Evolutionary conservation across 2,888 invertebrate species (phyloP).

Genomic region (Metopia argyrocephala): DNA sequence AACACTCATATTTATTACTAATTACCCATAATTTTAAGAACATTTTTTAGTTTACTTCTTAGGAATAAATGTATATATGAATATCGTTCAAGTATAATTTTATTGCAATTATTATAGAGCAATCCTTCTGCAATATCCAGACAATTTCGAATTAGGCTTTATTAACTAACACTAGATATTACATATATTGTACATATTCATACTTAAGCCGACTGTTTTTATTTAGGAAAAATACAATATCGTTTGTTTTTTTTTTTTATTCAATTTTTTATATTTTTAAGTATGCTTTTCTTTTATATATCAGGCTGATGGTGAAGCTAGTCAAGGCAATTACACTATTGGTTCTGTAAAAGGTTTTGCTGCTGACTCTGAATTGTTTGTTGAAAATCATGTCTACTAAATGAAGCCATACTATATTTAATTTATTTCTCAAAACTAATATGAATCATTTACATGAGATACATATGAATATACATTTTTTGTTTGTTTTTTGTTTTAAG

Average conservation of each 20-base stretch:
- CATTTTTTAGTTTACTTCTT: no score
- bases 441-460: no score
- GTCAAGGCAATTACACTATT: slow-evolving; percentile 5
- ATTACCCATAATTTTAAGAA: neutral
- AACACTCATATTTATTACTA: neutral
- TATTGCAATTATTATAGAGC: no score
- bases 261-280: neutral
- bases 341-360: neutral
- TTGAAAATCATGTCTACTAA: slow-evolving; percentile 29
- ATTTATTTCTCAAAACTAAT: neutral
- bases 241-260: no score
- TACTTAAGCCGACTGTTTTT: no score
- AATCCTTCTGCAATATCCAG: no score
- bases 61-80: no score
- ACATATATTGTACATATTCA: no score
- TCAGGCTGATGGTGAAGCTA: slow-evolving; percentile 28
- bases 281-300: neutral
- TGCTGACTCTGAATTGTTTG: slow-evolving; percentile 14
- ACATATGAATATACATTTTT: neutral
- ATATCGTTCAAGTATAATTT: no score
- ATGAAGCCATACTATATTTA: neutral
- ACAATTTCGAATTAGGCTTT: no score
- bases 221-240: no score
- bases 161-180: no score
- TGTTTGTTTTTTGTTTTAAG: neutral